phyloP scores from a whole-genome alignment of 2,797 vertebrate species.

The Orestias chungarensis region DNA sequence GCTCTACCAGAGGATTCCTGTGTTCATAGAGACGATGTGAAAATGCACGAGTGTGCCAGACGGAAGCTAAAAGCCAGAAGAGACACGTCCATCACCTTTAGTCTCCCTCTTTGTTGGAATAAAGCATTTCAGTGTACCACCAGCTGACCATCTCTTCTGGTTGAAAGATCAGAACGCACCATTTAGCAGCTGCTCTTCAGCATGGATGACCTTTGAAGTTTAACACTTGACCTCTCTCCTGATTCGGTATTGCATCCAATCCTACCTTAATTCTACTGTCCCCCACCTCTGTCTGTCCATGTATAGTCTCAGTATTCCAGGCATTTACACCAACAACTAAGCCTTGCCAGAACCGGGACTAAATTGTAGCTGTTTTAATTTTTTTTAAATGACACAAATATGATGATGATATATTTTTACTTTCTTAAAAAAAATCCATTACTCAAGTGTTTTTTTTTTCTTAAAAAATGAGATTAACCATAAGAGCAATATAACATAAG shows the following conservation, averaged over 20 bases:
- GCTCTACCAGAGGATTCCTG: conserved; percentile 38
- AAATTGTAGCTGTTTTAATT: conserved; percentile 55
- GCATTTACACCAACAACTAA: conserved; percentile 71
- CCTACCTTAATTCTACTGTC: conserved; percentile 25
- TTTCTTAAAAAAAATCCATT: too few relatives aligned
- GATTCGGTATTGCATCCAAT: conserved; percentile 23
- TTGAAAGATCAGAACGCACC: conserved; percentile 66
- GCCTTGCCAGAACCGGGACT: conserved; percentile 62
- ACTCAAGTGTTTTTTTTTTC: too few relatives aligned
- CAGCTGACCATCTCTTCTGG: conserved; percentile 46
- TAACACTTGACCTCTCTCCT: conserved; percentile 61
- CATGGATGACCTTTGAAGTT: conserved; percentile 62
- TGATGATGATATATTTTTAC: too few relatives aligned
- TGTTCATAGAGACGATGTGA: conserved; percentile 63
- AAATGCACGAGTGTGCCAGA: conserved; percentile 70
- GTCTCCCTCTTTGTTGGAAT: conserved; percentile 59
- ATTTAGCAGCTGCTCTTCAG: conserved; percentile 64
- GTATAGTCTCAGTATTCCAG: conserved; percentile 31
- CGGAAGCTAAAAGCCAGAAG: conserved; percentile 61
- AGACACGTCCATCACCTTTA: conserved; percentile 71
- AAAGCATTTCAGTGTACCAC: conserved; percentile 40
- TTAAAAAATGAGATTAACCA: too few relatives aligned
- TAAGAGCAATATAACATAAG: conserved; percentile 9
- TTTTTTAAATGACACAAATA: conserved; percentile 35
- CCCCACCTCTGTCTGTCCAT: conserved; percentile 12